Conservation (phyloP, 2,113 vertebrate species). For the Asarcornis scutulata region DNA sequence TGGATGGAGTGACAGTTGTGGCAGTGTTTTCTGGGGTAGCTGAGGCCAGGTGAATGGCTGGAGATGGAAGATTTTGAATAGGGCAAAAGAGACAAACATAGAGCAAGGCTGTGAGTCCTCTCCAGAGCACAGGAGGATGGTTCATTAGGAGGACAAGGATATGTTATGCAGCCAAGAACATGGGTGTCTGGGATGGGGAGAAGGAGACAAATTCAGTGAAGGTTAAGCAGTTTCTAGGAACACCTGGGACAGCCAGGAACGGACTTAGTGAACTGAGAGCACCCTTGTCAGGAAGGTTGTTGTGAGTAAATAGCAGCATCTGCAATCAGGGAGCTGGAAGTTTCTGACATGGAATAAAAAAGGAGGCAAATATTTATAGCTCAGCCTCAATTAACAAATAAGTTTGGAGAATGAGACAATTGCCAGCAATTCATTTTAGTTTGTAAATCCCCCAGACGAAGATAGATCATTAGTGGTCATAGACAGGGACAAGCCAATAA, state of each 20-base stretch:
- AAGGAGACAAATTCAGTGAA: background rate
- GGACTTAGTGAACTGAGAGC: background rate
- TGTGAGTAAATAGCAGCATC: background rate
- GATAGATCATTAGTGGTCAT: background rate
- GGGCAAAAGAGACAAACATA: background rate
- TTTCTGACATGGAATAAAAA: background rate
- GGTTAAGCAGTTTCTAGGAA: background rate
- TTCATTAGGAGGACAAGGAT: background rate
- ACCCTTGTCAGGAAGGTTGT: rapidly evolving
- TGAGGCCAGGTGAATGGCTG: background rate
- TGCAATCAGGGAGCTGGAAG: background rate
- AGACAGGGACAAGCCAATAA: background rate
- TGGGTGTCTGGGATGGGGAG: background rate
- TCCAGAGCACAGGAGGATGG: background rate
- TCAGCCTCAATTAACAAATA: background rate
- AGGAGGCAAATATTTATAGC: background rate
- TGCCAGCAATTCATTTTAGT: background rate
- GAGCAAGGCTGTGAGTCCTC: background rate
- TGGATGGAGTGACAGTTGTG: rapidly evolving
- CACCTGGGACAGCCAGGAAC: background rate
- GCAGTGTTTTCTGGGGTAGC: background rate
- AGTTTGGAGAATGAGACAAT: background rate
- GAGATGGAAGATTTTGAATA: background rate
- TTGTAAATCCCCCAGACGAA: background rate
- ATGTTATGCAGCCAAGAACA: background rate